A percentile compares a stretch with the other conserved stretches of the same genome.
phyloP scores from a whole-genome alignment of 2,797 vertebrate species.

The Girardinus metallicus region DNA sequence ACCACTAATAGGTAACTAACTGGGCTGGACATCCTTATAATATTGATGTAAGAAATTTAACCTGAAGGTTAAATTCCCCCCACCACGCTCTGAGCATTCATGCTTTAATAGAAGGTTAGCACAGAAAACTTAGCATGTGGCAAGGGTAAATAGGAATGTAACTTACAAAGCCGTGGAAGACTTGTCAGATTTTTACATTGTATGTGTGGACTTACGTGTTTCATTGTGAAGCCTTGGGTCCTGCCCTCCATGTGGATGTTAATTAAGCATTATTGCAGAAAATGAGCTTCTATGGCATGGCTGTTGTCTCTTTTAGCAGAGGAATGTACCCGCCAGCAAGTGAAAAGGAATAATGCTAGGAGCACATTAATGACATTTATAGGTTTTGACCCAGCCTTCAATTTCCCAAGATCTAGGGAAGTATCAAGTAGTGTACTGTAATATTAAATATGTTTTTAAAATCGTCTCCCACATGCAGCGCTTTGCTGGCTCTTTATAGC shows the following conservation, averaged over 20 bases:
- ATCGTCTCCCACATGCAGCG: conserved; percentile 20
- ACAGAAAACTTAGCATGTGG: not conserved
- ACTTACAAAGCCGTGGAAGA: too few relatives aligned
- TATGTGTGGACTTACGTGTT: not conserved
- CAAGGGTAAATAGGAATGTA: not conserved
- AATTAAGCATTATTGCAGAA: not conserved
- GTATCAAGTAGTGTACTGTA: not conserved
- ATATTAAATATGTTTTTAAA: conserved; percentile 39
- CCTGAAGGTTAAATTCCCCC: not conserved
- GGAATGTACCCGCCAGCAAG: not conserved
- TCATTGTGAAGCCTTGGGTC: not conserved
- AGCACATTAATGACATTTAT: not conserved
- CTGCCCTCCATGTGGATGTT: not conserved
- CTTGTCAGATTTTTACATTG: not conserved
- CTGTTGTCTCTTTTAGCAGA: not conserved
- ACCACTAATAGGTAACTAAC: not conserved
- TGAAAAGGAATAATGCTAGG: not conserved
- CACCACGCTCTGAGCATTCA: not conserved
- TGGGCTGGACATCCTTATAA: not conserved
- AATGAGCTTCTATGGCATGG: not conserved
- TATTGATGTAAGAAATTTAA: too few relatives aligned
- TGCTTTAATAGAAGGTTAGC: not conserved
- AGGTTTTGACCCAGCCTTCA: not conserved
- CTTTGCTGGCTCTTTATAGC: conserved; percentile 16
- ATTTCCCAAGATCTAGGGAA: not conserved